A percentile compares a stretch with the other conserved stretches of the same genome.
Conservation (phyloP, 2,888 invertebrate species). For the Hypolimnas misippus region DNA sequence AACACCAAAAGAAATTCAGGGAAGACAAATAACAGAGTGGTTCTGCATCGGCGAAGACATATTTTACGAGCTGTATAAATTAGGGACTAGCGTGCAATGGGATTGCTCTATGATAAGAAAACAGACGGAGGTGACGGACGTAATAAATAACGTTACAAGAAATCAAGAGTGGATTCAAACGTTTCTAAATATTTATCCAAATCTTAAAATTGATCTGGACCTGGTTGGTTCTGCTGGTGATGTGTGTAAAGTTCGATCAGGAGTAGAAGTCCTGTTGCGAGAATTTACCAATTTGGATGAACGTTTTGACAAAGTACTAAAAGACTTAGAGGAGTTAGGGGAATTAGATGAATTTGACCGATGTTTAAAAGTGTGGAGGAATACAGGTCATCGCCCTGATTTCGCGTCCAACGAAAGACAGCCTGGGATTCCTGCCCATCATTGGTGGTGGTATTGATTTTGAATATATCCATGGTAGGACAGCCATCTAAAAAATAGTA, state of each 20-base stretch:
- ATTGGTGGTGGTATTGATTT: constrained; percentile 47
- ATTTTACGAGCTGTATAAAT: constrained; percentile 41
- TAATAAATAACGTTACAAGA: constrained; percentile 28
- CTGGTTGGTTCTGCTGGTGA: constrained; percentile 36
- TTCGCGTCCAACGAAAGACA: constrained; percentile 38
- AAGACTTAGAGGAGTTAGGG: constrained; percentile 38
- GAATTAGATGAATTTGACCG: constrained; percentile 45
- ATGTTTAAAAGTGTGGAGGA: constrained; percentile 42
- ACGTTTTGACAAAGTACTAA: constrained; percentile 39
- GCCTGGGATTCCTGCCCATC: constrained; percentile 28
- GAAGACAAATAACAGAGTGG: constrained; percentile 41
- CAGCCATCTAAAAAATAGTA: background rate
- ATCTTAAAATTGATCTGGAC: constrained; percentile 41
- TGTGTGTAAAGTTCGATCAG: constrained; percentile 42
- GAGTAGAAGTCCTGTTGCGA: constrained; percentile 38
- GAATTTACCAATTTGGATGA: constrained; percentile 37
- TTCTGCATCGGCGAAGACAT: constrained; percentile 42
- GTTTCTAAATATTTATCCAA: constrained; percentile 44
- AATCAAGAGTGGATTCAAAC: constrained; percentile 42
- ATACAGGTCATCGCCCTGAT: constrained; percentile 44
- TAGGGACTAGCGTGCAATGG: constrained; percentile 41
- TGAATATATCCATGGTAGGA: background rate
- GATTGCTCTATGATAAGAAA: constrained; percentile 29
- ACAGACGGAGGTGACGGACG: constrained; percentile 26
- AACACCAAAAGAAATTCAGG: constrained; percentile 42